Evolutionary conservation across 1,140 invertebrate species (phyloP).

Genomic region (Drosophila subobscura): DNA sequence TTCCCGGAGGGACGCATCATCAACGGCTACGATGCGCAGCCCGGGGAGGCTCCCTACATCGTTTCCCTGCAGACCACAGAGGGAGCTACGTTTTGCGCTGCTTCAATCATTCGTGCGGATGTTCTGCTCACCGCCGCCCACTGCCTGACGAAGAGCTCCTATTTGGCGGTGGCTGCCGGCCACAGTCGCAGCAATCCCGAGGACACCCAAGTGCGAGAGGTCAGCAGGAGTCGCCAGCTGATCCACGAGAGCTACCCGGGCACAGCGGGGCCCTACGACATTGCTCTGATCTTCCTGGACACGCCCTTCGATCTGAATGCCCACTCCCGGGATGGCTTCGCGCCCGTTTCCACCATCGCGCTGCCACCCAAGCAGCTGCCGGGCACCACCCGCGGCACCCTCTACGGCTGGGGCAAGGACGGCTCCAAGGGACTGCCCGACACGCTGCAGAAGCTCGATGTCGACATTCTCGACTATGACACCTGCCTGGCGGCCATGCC

Average conservation of each 20-base stretch:
- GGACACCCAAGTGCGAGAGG: conserved; percentile 45
- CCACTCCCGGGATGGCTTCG: conserved; percentile 60
- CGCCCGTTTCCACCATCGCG: conserved; percentile 84
- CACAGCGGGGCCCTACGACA: conserved; percentile 86
- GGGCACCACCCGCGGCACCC: conserved; percentile 59
- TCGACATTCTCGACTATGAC: conserved; percentile 70
- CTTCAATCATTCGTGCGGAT: conserved; percentile 19
- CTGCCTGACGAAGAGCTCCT: conserved; percentile 40
- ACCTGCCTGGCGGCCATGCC: conserved; percentile 50
- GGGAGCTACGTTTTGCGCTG: conserved; percentile 65
- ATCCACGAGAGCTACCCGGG: conserved; percentile 85
- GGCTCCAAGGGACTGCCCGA: conserved; percentile 62
- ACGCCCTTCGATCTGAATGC: conserved; percentile 84
- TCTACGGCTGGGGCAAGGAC: conserved; percentile 85
- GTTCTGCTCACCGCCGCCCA: conserved; percentile 70
- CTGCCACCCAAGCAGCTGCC: conserved; percentile 83
- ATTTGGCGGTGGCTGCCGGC: conserved; percentile 46
- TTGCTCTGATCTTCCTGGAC: conserved; percentile 86
- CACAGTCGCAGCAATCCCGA: conserved; percentile 81
- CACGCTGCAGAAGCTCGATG: conserved; percentile 79
- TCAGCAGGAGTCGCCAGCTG: conserved; percentile 40
- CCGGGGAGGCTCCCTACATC: conserved; percentile 74
- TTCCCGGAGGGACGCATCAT: conserved; percentile 82
- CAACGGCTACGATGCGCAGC: conserved; percentile 64
- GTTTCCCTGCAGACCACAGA: conserved; percentile 55